These are phyloP conservation scores for Tamandua tetradactyla DNA, from an alignment of 2,797 vertebrate genomes.

Conservation along the genomic window DNA sequence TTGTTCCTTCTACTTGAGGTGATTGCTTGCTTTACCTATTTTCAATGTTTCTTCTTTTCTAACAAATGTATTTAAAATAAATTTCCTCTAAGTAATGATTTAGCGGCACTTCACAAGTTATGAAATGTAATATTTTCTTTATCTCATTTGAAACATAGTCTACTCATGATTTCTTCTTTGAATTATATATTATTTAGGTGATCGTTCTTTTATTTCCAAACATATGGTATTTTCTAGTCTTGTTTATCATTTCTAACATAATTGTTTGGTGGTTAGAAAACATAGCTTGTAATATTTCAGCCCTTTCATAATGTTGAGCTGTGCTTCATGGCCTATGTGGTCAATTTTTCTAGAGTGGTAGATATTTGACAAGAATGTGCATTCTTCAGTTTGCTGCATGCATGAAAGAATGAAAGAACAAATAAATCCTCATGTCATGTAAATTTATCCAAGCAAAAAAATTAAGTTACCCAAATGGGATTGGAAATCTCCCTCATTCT, in stretches of 20 bases:
- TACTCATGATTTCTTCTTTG: conserved; percentile 31
- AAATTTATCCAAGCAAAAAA: not conserved
- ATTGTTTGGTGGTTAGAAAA: not conserved
- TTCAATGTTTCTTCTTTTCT: conserved; percentile 8
- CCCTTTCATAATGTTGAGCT: not conserved
- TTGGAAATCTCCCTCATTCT: not conserved
- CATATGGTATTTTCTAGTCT: not conserved
- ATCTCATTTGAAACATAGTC: not conserved
- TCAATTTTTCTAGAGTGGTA: not conserved
- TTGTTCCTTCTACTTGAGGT: not conserved
- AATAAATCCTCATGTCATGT: not conserved
- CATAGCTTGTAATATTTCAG: not conserved
- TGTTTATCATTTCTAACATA: not conserved
- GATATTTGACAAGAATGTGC: conserved; percentile 11
- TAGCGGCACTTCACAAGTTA: not conserved
- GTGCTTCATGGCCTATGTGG: not conserved
- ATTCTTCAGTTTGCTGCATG: not conserved
- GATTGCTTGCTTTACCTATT: not conserved
- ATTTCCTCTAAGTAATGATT: not conserved
- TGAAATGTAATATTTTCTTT: not conserved
- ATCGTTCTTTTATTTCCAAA: conserved; percentile 26
- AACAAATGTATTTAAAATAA: not conserved
- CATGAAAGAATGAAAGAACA: not conserved
- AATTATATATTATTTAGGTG: not conserved
- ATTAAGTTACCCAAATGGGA: not conserved